Conservation (phyloP, 2,113 vertebrate genomes). For the Crotalus helleri region DNA sequence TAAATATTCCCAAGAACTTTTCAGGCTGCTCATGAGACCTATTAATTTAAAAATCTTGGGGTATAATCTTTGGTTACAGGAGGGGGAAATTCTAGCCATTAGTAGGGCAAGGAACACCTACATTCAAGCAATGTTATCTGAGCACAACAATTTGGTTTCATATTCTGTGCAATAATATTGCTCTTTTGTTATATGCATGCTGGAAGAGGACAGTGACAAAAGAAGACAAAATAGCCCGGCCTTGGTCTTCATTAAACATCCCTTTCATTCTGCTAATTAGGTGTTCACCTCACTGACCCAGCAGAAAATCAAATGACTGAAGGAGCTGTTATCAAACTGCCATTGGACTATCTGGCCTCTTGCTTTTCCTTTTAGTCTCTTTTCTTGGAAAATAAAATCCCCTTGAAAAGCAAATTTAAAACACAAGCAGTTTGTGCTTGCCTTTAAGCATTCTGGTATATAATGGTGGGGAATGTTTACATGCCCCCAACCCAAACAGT, state of each 20-base stretch:
- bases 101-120: background rate
- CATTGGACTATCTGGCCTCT: background rate
- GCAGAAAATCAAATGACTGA: constrained; percentile 37
- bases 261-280: constrained; percentile 36
- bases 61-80: background rate
- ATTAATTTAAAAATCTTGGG: background rate
- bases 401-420: background rate
- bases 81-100: background rate
- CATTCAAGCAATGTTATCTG: background rate
- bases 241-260: background rate
- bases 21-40: background rate
- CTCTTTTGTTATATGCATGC: background rate
- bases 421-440: rapidly evolving
- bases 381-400: background rate
- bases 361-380: background rate
- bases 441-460: background rate
- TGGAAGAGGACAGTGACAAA: background rate
- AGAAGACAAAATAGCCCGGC: background rate
- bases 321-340: constrained; percentile 12
- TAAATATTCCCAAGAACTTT: background rate
- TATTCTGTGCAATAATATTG: background rate
- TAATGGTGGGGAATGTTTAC: background rate
- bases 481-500: background rate
- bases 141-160: background rate
- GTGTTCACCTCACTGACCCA: constrained; percentile 14